Evolutionary conservation across 2,888 invertebrate species (phyloP), one percentile per base, ranked within the genome.

Genomic region (Drosophila testacea): DNA sequence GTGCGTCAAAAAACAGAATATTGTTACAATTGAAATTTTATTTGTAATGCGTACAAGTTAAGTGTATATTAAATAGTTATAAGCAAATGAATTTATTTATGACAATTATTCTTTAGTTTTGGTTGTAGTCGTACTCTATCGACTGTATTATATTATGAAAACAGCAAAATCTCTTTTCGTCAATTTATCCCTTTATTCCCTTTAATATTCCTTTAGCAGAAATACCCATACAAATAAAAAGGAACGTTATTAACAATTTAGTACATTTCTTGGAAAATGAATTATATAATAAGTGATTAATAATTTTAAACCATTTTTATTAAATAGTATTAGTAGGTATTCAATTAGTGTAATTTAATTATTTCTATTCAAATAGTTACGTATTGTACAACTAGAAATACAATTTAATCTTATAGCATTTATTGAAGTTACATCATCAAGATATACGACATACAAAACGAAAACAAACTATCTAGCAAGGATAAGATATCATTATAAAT

Each of bases 221-320:
- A 30, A 50, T 60, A 39, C 0, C 3, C 9, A n/a, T 32, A 6
- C 6, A 32, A 34, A 30, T 16, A 36, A 4, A 39, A 6, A 11
- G 13, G 47, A 36, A 16, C 39, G 36, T 59, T 30, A 36, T 62
- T 52, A 51, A 48, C 48, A 59, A 69, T 70, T 70, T 83, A 75
- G 72, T 70, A 62, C 62, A 71, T 68, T 79, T 68, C 59, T 72
- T 81, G 77, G 69, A 75, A 69, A 80, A 78, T 69, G 57, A 63
- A 62, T 77, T 71, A 52, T 44, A 67, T 60, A 42, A 28, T 69
- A 73, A 56, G 47, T 39, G 39, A 65, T 34, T 41, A 51, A 46
- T 65, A 32, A 61, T 60, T 56, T 56, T 47, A 5, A 41, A 48
- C 36, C 1, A 47, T 30, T 54, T 54, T 10, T 6, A 39, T 55